phyloP scores from a whole-genome alignment of 1,140 invertebrate species.

The Coptotermes formosanus region DNA sequence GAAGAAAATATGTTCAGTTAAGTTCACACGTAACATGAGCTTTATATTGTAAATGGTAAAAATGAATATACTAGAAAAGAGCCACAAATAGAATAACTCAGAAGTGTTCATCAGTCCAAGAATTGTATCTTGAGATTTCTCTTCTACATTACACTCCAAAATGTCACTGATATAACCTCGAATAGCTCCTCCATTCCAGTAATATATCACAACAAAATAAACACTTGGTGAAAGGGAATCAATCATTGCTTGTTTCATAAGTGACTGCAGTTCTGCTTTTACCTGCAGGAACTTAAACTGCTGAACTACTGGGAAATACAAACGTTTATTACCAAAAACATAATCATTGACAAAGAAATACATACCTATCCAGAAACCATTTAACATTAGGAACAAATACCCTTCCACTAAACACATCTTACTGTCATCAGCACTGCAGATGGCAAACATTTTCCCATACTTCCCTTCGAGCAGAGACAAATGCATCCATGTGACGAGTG shows the following conservation, averaged over 20 bases:
- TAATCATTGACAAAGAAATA: slow-evolving; percentile 63
- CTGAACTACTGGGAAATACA: slow-evolving; percentile 63
- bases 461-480: slow-evolving; percentile 40
- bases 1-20: slow-evolving; percentile 66
- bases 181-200: slow-evolving; percentile 52
- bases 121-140: slow-evolving; percentile 53
- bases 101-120: slow-evolving; percentile 51
- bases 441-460: slow-evolving; percentile 52
- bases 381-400: slow-evolving; percentile 60
- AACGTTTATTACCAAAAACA: slow-evolving; percentile 45
- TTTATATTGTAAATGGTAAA: slow-evolving; percentile 67
- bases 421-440: slow-evolving; percentile 48
- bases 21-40: slow-evolving; percentile 63
- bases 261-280: slow-evolving; percentile 53
- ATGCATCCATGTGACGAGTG: slow-evolving; percentile 60
- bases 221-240: slow-evolving; percentile 59
- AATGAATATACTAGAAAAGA: slow-evolving; percentile 64
- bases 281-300: slow-evolving; percentile 64
- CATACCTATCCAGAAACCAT: slow-evolving; percentile 66
- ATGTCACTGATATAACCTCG: slow-evolving; percentile 47
- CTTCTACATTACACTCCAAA: slow-evolving; percentile 53
- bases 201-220: slow-evolving; percentile 61
- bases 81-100: slow-evolving; percentile 63
- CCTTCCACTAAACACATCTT: slow-evolving; percentile 53
- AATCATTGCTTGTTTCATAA: slow-evolving; percentile 56